These are phyloP conservation scores for Mechanitis messenoides DNA, from an alignment of 2,888 invertebrate genomes.

Conservation along the genomic window DNA sequence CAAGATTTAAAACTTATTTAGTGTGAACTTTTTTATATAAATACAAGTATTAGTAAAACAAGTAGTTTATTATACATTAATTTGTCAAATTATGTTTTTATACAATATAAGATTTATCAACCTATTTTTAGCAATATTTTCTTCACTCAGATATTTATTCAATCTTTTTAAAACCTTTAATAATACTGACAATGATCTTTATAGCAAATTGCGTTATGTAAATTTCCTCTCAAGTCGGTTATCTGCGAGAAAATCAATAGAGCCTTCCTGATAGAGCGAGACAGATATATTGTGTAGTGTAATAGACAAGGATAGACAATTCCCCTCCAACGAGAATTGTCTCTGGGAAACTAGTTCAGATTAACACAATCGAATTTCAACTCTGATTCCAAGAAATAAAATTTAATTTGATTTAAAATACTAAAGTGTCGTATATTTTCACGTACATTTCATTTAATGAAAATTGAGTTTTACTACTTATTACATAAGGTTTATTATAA, in stretches of 20 bases:
- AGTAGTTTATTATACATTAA: too few species aligned
- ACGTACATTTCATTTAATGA: constrained; percentile 8
- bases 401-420: constrained; percentile 6
- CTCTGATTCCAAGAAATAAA: constrained; percentile 1
- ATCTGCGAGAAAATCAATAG: constrained; percentile 60
- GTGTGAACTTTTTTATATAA: too few species aligned
- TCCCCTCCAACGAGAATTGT: constrained; percentile 35
- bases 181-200: constrained; percentile 27
- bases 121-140: background rate
- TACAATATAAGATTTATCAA: too few species aligned
- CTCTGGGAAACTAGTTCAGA: constrained; percentile 43
- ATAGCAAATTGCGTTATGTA: constrained; percentile 51
- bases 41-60: too few species aligned
- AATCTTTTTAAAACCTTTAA: constrained; percentile 10
- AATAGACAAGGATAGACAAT: constrained; percentile 33
- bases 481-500: constrained; percentile 6
- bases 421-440: constrained; percentile 16
- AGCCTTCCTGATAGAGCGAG: constrained; percentile 33
- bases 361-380: constrained; percentile 14
- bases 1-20: too few species aligned
- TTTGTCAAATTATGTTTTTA: too few species aligned
- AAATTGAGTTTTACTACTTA: constrained; percentile 16
- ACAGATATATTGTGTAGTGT: constrained; percentile 23
- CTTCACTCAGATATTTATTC: background rate
- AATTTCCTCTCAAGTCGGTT: constrained; percentile 43